Evolutionary conservation across 1,140 invertebrate species (phyloP), one percentile per base, ranked within the genome.

Genomic region (Cydia fagiglandana): DNA sequence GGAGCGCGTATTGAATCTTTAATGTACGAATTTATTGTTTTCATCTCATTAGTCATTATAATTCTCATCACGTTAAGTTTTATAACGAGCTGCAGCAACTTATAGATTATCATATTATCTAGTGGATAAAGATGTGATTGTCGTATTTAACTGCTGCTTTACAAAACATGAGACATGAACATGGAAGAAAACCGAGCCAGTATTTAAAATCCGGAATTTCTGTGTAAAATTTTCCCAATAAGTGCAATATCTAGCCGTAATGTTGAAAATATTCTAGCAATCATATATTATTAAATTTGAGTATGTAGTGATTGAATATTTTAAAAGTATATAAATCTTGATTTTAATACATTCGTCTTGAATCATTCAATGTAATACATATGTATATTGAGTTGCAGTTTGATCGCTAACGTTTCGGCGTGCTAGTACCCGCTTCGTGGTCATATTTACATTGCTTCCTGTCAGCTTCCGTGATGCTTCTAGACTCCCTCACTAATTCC

Each of bases 231-330:
- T 77, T 89, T 88, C 84, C 86, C 82, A 76, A 83, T 88, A 89
- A 92, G 89, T 91, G 90, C 89, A 92, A 92, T 91, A 91, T 89
- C 70, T 92, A 92, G 89, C 76, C 87, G 85, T 92, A 91, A 89
- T 86, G 79, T 86, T 78, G 81, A 83, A 77, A 85, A 81, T 87
- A 84, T 85, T 81, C 78, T 84, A 84, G 75, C 80, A 79, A 74
- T 64, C 53, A 66, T 75, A n/a, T 70, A 68, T 34, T 34, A 70
- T 73, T 30, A 73, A 17, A 73, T 73, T 73, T 50, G 45, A 17
- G 47, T 50, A 53, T 73, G 41, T 73, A 50, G 41, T 73, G 20
- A 50, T 70, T 41, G 15, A 70, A 38, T 45, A 70, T 70, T 70
- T 70, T 38, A 38, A 70, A 70, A 34, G 28, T 34, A 38, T 61